These are phyloP conservation scores for Melanargia galathea DNA, from an alignment of 2,888 invertebrate genomes.

Conservation along the genomic window DNA sequence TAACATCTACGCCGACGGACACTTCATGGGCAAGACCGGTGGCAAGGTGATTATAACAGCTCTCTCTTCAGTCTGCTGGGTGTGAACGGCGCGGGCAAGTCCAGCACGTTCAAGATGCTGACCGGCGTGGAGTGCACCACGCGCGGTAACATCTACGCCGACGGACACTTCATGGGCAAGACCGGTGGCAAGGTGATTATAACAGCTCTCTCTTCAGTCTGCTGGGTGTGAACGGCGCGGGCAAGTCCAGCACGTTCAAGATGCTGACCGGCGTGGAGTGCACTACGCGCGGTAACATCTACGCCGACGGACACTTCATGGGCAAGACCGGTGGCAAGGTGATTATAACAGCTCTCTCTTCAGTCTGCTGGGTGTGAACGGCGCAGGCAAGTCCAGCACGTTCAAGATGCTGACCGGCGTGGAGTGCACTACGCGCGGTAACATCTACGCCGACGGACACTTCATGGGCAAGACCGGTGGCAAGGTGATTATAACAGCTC, in stretches of 20 bases:
- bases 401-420: constrained; percentile 92
- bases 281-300: constrained; percentile 70
- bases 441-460: constrained; percentile 68
- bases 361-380: constrained; percentile 92
- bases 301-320: constrained; percentile 61
- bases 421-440: constrained; percentile 74
- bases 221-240: constrained; percentile 93
- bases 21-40: constrained; percentile 35
- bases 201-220: constrained; percentile 86
- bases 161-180: constrained; percentile 51
- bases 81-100: constrained; percentile 94
- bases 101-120: constrained; percentile 92
- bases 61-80: constrained; percentile 91
- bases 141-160: constrained; percentile 69
- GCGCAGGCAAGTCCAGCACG: constrained; percentile 92
- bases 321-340: constrained; percentile 23
- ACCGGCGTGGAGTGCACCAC: constrained; percentile 85
- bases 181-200: constrained; percentile 22
- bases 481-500: constrained; percentile 14
- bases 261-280: constrained; percentile 88
- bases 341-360: constrained; percentile 76
- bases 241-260: constrained; percentile 92
- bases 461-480: constrained; percentile 28
- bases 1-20: constrained; percentile 66
- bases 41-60: constrained; percentile 17